phyloP scores from a whole-genome alignment of 2,888 invertebrate species.

The Andrena dorsata region DNA sequence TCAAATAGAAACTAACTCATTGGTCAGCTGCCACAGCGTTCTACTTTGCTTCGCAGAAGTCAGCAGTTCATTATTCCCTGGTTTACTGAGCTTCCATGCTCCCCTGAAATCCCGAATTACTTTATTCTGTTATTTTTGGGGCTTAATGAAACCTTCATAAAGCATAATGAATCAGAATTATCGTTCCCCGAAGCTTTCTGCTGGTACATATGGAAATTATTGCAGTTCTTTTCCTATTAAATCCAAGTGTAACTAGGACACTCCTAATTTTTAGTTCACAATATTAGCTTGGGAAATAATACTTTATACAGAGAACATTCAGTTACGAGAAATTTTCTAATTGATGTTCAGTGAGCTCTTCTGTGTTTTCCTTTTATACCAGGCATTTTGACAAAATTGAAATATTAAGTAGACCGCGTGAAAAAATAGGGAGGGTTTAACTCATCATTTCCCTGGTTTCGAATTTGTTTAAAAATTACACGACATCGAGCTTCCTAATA shows the following conservation, averaged over 20 bases:
- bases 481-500: too few species aligned
- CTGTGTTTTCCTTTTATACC: too few species aligned
- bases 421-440: too few species aligned
- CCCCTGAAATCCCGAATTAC: background rate
- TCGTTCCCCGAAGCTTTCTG: background rate
- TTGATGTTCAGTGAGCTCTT: too few species aligned
- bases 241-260: background rate
- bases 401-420: too few species aligned
- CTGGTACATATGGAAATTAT: background rate
- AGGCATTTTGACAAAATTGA: too few species aligned
- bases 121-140: background rate
- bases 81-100: background rate
- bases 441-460: too few species aligned
- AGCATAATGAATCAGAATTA: background rate
- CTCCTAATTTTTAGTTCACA: too few species aligned
- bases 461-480: too few species aligned
- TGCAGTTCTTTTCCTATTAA: background rate
- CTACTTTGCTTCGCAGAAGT: conserved; percentile 10
- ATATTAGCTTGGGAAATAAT: too few species aligned
- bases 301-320: too few species aligned
- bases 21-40: conserved; percentile 42
- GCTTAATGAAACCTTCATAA: background rate
- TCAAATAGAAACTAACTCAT: conserved; percentile 24
- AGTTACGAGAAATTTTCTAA: too few species aligned
- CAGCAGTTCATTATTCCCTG: conserved; percentile 22